Conservation (phyloP, 30 jellyfish, hydroid and myxozoan species). For the Cassiopea xamachana region DNA sequence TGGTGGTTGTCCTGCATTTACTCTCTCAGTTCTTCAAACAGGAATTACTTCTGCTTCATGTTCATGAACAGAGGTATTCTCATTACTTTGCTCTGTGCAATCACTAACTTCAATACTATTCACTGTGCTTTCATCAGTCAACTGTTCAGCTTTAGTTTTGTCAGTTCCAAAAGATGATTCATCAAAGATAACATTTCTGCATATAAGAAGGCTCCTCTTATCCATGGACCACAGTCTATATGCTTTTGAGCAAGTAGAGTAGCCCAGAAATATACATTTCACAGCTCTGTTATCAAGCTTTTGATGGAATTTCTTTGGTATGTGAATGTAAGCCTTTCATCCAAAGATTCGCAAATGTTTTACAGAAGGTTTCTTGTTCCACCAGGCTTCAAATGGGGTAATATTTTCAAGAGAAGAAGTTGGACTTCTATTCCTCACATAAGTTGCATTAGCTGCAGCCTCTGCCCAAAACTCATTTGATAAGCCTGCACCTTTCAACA, state of each 20-base stretch:
- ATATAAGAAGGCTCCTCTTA: constrained; percentile 5
- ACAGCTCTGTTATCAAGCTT: constrained; percentile 42
- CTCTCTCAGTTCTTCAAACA: neutral
- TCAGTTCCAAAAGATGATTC: neutral
- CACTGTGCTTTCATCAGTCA: neutral
- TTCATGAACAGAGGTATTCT: neutral
- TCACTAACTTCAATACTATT: neutral
- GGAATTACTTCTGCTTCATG: neutral
- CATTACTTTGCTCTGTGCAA: neutral
- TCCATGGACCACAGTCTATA: constrained; percentile 41
- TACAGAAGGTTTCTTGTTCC: constrained; percentile 56
- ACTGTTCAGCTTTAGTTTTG: neutral
- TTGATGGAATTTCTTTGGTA: neutral
- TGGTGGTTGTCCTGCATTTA: neutral
- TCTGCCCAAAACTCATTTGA: constrained; percentile 62
- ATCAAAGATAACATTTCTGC: neutral
- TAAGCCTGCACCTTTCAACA: constrained; percentile 17
- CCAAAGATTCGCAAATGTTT: constrained; percentile 53
- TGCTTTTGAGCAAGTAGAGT: constrained; percentile 35
- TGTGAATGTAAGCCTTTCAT: constrained; percentile 37
- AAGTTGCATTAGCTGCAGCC: constrained; percentile 67
- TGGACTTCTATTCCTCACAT: constrained; percentile 56
- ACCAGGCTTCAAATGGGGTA: constrained; percentile 73
- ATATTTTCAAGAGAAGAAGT: constrained; percentile 16
- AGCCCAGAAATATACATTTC: constrained; percentile 49